phyloP scores from a whole-genome alignment of 2,888 invertebrate genomes.

The Lissonota sp. region DNA sequence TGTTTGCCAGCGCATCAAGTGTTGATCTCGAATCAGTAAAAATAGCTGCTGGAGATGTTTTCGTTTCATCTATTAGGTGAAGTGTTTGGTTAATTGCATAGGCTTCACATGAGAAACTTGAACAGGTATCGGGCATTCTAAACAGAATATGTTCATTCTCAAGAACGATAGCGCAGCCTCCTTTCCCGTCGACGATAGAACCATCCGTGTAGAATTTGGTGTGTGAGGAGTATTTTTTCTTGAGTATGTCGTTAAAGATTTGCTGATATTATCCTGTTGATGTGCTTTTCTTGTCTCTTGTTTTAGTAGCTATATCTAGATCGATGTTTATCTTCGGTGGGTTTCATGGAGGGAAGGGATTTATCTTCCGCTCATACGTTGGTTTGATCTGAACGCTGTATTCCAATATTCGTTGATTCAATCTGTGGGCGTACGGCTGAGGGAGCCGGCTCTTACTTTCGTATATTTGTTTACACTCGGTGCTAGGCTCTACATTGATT shows the following conservation, averaged over 20 bases:
- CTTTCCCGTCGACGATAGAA: constrained; percentile 18
- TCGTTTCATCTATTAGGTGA: neutral
- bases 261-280: constrained; percentile 5
- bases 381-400: neutral
- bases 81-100: constrained; percentile 17
- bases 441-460: constrained; percentile 1
- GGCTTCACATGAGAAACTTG: constrained; percentile 45
- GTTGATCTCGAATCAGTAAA: constrained; percentile 35
- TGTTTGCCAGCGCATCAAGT: neutral
- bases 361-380: neutral
- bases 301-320: neutral
- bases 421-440: neutral
- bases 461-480: too few relatives aligned
- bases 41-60: neutral
- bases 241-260: neutral
- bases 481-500: too few relatives aligned
- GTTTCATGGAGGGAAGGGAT: constrained; percentile 10
- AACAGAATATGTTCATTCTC: neutral
- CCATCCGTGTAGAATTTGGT: constrained; percentile 40
- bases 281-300: constrained; percentile 19
- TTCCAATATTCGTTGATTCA: neutral
- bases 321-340: too few relatives aligned
- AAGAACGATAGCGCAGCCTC: constrained; percentile 38
- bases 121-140: constrained; percentile 19
- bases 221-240: neutral